These are phyloP conservation scores for Papilio helenus DNA, from an alignment of 1,140 invertebrate genomes.

Conservation along the genomic window DNA sequence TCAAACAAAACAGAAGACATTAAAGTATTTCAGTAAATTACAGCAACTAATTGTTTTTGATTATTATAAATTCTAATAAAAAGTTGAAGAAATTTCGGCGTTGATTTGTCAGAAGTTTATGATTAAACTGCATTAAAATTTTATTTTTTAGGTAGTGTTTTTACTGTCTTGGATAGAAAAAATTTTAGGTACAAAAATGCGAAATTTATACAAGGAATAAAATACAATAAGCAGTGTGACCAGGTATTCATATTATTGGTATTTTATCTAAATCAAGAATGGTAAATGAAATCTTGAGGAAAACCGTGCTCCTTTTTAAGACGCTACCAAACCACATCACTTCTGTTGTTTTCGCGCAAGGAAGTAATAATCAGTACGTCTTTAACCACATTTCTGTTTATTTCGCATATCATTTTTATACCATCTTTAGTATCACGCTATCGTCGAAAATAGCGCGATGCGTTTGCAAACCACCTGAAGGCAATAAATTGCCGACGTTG, in stretches of 20 bases:
- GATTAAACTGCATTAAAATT: slow-evolving; percentile 9
- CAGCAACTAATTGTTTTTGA: neutral
- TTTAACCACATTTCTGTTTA: neutral
- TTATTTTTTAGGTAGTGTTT: neutral
- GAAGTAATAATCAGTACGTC: neutral
- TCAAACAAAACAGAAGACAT: slow-evolving; percentile 11
- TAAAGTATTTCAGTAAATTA: neutral
- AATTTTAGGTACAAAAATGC: neutral
- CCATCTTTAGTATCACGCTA: neutral
- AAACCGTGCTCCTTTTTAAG: neutral
- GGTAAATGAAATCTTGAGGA: neutral
- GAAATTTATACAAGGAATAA: neutral
- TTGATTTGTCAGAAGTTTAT: neutral
- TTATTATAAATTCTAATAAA: neutral
- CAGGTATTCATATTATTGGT: no score
- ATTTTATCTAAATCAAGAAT: no score
- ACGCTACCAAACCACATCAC: neutral
- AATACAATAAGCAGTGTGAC: neutral
- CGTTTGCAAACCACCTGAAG: slow-evolving; percentile 19
- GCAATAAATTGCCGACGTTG: slow-evolving; percentile 13
- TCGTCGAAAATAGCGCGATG: slow-evolving; percentile 11
- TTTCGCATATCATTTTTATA: no score
- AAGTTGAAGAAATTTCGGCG: neutral
- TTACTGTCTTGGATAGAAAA: neutral
- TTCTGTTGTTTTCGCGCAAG: neutral